Conservation (phyloP, 1,140 invertebrate species). For the Ephestia elutella region DNA sequence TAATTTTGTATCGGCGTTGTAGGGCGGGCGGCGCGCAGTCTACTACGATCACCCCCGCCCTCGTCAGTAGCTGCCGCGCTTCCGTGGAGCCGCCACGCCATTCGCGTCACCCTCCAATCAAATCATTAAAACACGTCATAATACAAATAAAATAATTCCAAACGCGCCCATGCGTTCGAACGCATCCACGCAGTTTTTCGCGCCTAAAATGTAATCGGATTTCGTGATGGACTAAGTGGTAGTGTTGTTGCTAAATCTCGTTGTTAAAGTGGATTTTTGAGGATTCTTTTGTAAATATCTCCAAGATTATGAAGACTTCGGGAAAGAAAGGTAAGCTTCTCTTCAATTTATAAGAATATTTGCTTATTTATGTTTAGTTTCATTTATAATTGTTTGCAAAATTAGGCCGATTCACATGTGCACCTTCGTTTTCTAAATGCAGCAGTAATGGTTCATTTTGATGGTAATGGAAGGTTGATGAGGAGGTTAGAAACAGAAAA, state of each 20-base stretch:
- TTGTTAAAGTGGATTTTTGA: conserved; percentile 33
- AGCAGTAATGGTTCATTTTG: too few species aligned
- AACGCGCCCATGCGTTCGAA: neutral
- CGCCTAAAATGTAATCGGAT: neutral
- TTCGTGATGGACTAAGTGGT: conserved; percentile 25
- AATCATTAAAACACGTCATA: conserved; percentile 1
- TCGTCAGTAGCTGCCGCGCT: conserved; percentile 48
- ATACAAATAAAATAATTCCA: neutral
- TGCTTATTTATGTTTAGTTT: neutral
- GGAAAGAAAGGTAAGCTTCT: neutral
- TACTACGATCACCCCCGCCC: conserved; percentile 34
- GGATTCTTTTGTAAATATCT: conserved; percentile 21
- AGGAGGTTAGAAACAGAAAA: too few species aligned
- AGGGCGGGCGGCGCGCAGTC: conserved; percentile 55
- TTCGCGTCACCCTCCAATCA: conserved; percentile 10
- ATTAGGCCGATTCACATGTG: too few species aligned
- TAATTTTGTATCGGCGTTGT: conserved; percentile 68
- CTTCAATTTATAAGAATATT: neutral
- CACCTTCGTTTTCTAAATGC: too few species aligned
- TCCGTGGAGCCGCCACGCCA: conserved; percentile 36
- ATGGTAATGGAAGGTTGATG: too few species aligned
- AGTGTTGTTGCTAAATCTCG: conserved; percentile 31
- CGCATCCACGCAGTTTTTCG: neutral
- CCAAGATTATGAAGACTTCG: neutral
- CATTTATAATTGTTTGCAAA: too few species aligned